Base-by-base conservation (phyloP, 2,797 vertebrate species). In the Ctenosaura bakeri region DNA sequence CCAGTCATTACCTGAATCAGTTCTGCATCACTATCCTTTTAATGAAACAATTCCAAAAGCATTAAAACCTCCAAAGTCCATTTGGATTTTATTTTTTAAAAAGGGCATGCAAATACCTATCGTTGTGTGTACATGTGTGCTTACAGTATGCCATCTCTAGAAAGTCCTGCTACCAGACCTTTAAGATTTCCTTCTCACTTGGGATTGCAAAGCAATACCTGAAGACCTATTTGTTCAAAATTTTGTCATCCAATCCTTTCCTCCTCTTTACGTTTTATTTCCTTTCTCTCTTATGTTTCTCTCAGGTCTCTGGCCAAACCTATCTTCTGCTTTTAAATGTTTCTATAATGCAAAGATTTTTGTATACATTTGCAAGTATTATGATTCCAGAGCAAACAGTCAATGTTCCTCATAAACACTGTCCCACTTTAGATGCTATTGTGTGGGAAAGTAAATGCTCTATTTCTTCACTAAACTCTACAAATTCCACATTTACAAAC, bases 401-500 rank as follows among this genome's bases (percentile, higher is more conserved):
- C 38, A 78, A 87, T 16, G 20, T 56, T 38, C 14, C n/a, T 38
- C 24, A 38, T 52, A 78, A 80, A 79, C 22, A 42, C 3, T n/a
- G 54, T 32, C 20, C 22, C 26, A 66, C 29, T 59, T 74, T 12
- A 46, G 46, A 32, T 82, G n/a, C 42, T 56, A 73, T 18, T 69
- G 78, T 29, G 46, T 64, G 32, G 32, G 24, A 76, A 50, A 46
- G 29, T 14, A 46, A 59, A 59, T 64, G 35, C n/a, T 52, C 46
- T 0, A 26, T 46, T 74, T 76, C 80, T 46, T 62, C 54, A 35
- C 71, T 26, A 89, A 29, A 81, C 10, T 56, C 32, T 88, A 54
- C 20, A 79, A 64, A 87, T 87, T 64, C 54, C 46, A 29, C 59
- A 87, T 32, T 35, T 71, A 54, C 32, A 82, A 81, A 71, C 38